Base-by-base conservation (phyloP, 64 coral and sea anemone genomes). In the Porites australiensis region DNA sequence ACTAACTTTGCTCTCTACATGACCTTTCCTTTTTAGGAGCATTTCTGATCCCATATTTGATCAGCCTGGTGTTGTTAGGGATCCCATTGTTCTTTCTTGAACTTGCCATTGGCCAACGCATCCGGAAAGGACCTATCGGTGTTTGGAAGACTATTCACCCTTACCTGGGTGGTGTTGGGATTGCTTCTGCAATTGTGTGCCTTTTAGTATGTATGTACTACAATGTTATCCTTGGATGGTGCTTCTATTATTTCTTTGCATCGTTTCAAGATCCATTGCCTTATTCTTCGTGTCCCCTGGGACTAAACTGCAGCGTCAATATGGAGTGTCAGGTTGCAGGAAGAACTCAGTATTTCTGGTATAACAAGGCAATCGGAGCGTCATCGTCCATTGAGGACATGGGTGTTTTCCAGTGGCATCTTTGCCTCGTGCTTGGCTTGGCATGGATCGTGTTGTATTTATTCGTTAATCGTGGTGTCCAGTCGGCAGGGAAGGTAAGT, bases 101-200 rank as follows among this genome's bases (percentile, higher is more conserved):
- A 85, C 82, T 95, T 66, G 89, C 88, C 58, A 90, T 95, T 44
- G 94, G 94, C 37, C 94, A 95, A 78, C 77, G 94, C 88, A 72
- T 95, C 47, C 94, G 94, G n/a, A 86, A 95, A 74, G 94, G 94
- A 64, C 90, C 94, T 44, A 95, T 95, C 65, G 94, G 94, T 9
- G 94, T 95, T 0, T 95, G 94, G 94, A 95, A 82, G 53, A 72
- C 90, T 5, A 95, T 95, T 70, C 81, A 82, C 58, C 94, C 94
- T 18, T 95, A 95, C 89, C 83, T 95, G 68, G 94, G 94, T 51
- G 94, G 94, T 6, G 53, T 95, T 4, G 94, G 94, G 71, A 66
- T 95, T 9, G 89, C 94, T 37, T 91, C 89, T 8, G 89, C 82
- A 13, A 89, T 90, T 47, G 78, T 91, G 0, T 95, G 87, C 44